Evolutionary conservation across 2,888 invertebrate genomes (phyloP).

Genomic region (Digitonthophagus gazella): DNA sequence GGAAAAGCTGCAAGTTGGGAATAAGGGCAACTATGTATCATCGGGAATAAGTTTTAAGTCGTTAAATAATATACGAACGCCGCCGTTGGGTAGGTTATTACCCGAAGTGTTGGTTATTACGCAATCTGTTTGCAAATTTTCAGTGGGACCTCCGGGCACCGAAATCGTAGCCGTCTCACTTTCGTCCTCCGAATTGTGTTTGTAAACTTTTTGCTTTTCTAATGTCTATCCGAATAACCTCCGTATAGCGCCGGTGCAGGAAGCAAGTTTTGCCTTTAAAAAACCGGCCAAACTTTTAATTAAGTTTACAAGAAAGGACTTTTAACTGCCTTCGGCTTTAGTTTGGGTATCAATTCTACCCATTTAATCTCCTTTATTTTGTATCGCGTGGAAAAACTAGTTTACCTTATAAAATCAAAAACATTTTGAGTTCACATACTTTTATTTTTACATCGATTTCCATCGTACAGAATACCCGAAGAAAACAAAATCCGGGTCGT

Average conservation of each 20-base stretch:
- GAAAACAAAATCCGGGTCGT: background rate
- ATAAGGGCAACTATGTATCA: background rate
- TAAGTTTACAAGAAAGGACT: slow-evolving; percentile 9
- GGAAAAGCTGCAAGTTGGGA: background rate
- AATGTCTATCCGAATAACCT: slow-evolving; percentile 9
- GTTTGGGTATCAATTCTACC: background rate
- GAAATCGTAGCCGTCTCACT: too few species aligned
- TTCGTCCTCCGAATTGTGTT: background rate
- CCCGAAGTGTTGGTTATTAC: background rate
- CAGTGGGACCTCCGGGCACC: too few species aligned
- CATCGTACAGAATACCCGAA: background rate
- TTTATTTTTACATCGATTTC: background rate
- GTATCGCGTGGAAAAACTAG: too few species aligned
- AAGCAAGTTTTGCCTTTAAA: slow-evolving; percentile 3
- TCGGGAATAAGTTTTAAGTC: background rate
- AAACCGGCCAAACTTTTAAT: slow-evolving; percentile 11
- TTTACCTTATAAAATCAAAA: background rate
- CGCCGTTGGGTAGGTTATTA: background rate
- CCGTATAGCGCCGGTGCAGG: background rate
- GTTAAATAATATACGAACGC: background rate
- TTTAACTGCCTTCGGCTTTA: background rate
- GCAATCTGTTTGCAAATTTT: background rate
- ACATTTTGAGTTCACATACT: background rate
- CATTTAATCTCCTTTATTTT: background rate
- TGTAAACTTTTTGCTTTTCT: background rate